These are phyloP conservation scores for Lordiphosa fenestrarum DNA, from an alignment of 2,888 invertebrate species.

Conservation along the genomic window DNA sequence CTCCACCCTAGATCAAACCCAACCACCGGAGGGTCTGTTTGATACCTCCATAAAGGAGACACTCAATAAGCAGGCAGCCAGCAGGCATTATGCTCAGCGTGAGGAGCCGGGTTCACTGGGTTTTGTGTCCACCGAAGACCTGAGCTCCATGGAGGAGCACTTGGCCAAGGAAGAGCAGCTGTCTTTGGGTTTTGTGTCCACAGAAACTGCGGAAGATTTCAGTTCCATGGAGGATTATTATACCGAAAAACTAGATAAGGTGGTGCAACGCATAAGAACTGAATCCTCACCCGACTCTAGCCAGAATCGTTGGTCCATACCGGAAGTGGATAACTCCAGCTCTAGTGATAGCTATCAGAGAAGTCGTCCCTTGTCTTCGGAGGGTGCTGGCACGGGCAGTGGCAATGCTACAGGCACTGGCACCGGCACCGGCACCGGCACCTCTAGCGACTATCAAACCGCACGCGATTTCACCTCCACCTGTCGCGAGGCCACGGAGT, in stretches of 20 bases:
- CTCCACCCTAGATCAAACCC: conserved; percentile 48
- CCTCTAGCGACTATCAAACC: conserved; percentile 92
- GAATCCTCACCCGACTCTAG: conserved; percentile 81
- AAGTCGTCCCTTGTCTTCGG: conserved; percentile 88
- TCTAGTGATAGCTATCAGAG: conserved; percentile 94
- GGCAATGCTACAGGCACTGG: too few relatives aligned
- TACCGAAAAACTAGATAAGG: conserved; percentile 71
- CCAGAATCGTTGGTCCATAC: conserved; percentile 86
- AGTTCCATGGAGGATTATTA: conserved; percentile 78
- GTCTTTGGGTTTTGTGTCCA: conserved; percentile 74
- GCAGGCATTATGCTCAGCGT: conserved; percentile 60
- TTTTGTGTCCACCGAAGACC: conserved; percentile 74
- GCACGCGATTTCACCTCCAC: conserved; percentile 91
- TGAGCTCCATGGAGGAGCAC: conserved; percentile 69
- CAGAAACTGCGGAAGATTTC: conserved; percentile 77
- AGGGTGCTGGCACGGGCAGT: conserved; percentile 85
- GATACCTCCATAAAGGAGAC: conserved; percentile 59
- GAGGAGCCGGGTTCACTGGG: conserved; percentile 71
- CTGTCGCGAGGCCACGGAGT: conserved; percentile 90
- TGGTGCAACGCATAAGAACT: conserved; percentile 70
- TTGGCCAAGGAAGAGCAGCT: conserved; percentile 70
- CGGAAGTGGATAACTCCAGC: conserved; percentile 92
- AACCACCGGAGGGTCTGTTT: conserved; percentile 54
- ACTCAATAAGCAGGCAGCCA: conserved; percentile 64
- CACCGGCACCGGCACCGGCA: conserved; percentile 80